Conservation (phyloP, 2,888 invertebrate species). For the Syrphus vitripennis region DNA sequence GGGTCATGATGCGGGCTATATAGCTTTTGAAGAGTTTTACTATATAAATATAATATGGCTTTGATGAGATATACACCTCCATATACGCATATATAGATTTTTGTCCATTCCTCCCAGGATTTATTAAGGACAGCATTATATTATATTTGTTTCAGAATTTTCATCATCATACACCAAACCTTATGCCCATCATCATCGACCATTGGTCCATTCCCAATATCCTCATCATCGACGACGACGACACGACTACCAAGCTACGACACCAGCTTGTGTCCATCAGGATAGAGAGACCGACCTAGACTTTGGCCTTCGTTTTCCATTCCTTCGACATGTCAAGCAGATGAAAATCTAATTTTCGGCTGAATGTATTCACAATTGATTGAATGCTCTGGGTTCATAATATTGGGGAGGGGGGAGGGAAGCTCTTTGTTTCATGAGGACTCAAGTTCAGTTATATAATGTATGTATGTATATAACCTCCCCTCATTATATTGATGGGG, state of each 20-base stretch:
- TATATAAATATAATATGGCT: not conserved
- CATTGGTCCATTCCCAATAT: not conserved
- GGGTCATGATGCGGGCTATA: not conserved
- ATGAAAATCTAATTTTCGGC: conserved; percentile 68
- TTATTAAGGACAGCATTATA: conserved; percentile 10
- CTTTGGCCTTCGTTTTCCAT: conserved; percentile 33
- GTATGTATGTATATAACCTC: not conserved
- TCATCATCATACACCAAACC: conserved; percentile 26
- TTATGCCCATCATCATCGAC: conserved; percentile 22
- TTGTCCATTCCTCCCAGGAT: not conserved
- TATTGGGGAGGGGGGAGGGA: not conserved
- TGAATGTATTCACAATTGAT: conserved; percentile 59
- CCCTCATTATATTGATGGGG: not conserved
- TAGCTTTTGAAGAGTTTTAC: conserved; percentile 10
- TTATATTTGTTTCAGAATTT: conserved; percentile 61
- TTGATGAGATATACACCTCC: not conserved
- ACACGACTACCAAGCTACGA: not conserved
- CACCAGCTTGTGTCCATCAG: conserved; percentile 13
- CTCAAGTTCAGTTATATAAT: conserved; percentile 54
- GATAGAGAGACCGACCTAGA: not conserved
- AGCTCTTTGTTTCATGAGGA: not conserved
- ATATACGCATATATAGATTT: not conserved
- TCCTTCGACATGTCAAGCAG: conserved; percentile 23
- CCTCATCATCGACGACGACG: not conserved
- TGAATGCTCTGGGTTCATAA: conserved; percentile 34